Base-by-base conservation (phyloP, 1,140 invertebrate species). In the Babylonia areolata region DNA sequence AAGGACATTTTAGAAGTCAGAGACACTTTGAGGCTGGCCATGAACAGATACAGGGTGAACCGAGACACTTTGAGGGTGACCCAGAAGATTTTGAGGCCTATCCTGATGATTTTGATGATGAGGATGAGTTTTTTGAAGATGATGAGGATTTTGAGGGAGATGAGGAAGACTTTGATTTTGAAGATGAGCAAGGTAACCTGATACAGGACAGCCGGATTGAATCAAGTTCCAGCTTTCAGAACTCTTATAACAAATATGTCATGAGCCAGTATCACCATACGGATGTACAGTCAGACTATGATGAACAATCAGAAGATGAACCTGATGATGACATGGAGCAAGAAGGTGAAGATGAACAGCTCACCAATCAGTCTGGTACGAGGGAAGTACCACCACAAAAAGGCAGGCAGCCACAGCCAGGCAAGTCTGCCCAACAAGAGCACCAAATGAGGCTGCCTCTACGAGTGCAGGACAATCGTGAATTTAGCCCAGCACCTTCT, bases 101-200 rank as follows among this genome's bases (percentile, higher is more conserved):
- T 23, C 58, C 58, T 12, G 46, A 51, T 51, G 46, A 51, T 3
- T 9, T 12, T 51, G 46, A 46, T 46, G 42, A 46, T 64, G 58
- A 64, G 12, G 58, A 64, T 64, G 58, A 64, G 12, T 12, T 20
- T 5, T 20, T 64, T n/a, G 12, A 20, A 6, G 58, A 64, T 6
- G 58, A 64, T n/a, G 58, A 64, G 28, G 58, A 64, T 64, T 64
- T 64, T 64, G 58, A 64, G 28, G 58, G 58, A 64, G 58, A 64
- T 2, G 58, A 64, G 28, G 58, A 64, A 64, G 58, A 64, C 1
- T 64, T 64, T 64, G 58, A 64, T 12, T 64, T 64, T 64, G 58
- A 64, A 64, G 58, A 64, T 64, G 58, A 64, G 23, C 58, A 64
- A 0, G 58, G 58, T n/a, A 64, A 64, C 28, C 58, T 64, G 17